These are phyloP conservation scores for Ischnura elegans DNA, from an alignment of 2,888 invertebrate genomes.

Conservation along the genomic window DNA sequence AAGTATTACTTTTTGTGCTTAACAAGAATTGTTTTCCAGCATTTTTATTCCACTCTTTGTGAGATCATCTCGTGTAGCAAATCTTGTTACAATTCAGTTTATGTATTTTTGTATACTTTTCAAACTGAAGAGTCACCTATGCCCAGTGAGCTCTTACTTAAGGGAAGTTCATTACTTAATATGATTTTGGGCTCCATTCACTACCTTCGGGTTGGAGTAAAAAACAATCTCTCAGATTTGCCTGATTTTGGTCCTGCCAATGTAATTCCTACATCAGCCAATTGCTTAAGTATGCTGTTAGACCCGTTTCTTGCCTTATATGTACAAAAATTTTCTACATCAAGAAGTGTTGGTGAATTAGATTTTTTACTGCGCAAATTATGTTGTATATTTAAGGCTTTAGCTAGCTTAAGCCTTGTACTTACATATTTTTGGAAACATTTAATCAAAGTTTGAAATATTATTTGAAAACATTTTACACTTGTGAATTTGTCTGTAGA, in stretches of 20 bases:
- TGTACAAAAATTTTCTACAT: conserved; percentile 52
- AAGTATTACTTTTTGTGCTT: neutral
- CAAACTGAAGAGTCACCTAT: neutral
- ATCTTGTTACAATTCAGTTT: neutral
- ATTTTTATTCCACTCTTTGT: neutral
- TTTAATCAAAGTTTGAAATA: conserved; percentile 45
- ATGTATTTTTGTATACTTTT: neutral
- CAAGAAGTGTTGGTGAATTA: conserved; percentile 30
- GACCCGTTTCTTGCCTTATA: conserved; percentile 56
- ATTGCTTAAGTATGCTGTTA: conserved; percentile 52
- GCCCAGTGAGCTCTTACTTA: neutral
- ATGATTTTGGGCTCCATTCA: neutral
- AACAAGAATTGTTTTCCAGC: neutral
- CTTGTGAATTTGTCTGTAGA: neutral
- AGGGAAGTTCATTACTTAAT: neutral
- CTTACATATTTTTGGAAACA: conserved; percentile 53
- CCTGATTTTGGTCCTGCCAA: neutral
- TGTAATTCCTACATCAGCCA: conserved; percentile 24
- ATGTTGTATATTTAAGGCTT: conserved; percentile 25
- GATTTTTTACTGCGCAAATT: conserved; percentile 12
- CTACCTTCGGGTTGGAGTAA: neutral
- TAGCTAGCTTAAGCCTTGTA: conserved; percentile 47
- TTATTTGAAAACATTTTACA: conserved; percentile 17
- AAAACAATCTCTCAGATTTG: neutral
- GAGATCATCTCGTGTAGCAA: neutral